Evolutionary conservation across 1,140 invertebrate genomes (phyloP), one percentile per base, ranked within the genome.

Genomic region (Trichomalopsis sarcophagae): DNA sequence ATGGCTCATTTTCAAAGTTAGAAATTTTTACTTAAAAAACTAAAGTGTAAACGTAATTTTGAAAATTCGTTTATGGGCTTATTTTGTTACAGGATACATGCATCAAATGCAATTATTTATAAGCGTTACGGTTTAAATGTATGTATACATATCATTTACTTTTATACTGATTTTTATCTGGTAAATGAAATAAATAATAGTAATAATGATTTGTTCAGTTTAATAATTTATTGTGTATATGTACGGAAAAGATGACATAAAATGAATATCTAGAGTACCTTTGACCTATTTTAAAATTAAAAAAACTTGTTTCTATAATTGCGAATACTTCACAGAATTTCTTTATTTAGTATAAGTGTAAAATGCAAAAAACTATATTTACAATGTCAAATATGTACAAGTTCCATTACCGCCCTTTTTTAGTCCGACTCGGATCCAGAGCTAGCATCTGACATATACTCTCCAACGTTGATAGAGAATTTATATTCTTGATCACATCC

Each of bases 401-500:
- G 13, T 23, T n/a, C 27, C 3, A 44, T 33, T 11, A 73, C 17
- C 11, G 11, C 36, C 30, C 0, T 6, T 81, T 11, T 62, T 84
- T 85, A 94, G 84, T 95, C 94, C 9, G 94, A 95, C 85, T 95
- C 94, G 2, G 94, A 94, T 30, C 92, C 94, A 21, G 93, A 94
- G 86, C 94, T 94, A 1, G 88, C 94, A 33, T 94, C 95, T 1
- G 94, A 95, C 74, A 95, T 94, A 68, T 96, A 95, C 75, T 96
- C 97, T 2, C 94, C 95, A 36, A 98, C 97, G 87, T 96, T 96
- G 33, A 98, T 96, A 1, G 94, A 95, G 91, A 98, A 97, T 90
- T 96, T 97, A 90, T 98, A 98, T 93, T 99, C 98, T 91, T 99
- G 98, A 95, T 99, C 99, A 90, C 98, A 99, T 17, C 99, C 99